Evolutionary conservation across 1,140 invertebrate species (phyloP).

Genomic region (Lethrus apterus): DNA sequence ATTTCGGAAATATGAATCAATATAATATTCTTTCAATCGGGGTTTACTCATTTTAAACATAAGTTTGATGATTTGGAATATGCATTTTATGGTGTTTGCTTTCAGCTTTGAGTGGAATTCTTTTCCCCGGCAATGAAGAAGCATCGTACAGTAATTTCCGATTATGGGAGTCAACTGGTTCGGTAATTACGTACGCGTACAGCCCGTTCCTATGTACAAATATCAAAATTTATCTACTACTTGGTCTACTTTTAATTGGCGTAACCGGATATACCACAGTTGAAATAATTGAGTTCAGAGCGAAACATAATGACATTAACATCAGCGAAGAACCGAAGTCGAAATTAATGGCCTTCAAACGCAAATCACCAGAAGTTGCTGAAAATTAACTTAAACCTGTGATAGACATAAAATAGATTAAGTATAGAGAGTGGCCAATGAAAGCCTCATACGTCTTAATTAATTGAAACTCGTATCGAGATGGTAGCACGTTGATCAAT

Average conservation of each 20-base stretch:
- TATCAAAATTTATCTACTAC: conserved; percentile 66
- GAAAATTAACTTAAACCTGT: too few species aligned
- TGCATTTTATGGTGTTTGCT: too few species aligned
- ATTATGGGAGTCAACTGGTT: conserved; percentile 84
- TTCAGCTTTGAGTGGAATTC: conserved; percentile 79
- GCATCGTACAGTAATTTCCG: conserved; percentile 90
- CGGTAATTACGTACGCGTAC: conserved; percentile 74
- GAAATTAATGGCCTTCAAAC: conserved; percentile 4
- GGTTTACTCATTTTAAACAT: too few species aligned
- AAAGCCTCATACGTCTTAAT: too few species aligned
- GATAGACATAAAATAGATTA: too few species aligned
- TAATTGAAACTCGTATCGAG: too few species aligned
- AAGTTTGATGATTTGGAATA: too few species aligned
- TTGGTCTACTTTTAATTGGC: conserved; percentile 65
- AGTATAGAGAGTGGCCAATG: too few species aligned
- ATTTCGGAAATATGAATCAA: too few species aligned
- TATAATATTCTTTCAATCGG: too few species aligned
- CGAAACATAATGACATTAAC: neutral
- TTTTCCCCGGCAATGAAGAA: conserved; percentile 80
- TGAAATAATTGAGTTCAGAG: conserved; percentile 23
- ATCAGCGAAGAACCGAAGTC: neutral
- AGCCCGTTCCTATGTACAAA: conserved; percentile 71
- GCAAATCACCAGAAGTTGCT: neutral
- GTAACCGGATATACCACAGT: conserved; percentile 57
- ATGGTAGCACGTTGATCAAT: too few species aligned